phyloP scores from a whole-genome alignment of 2,888 invertebrate species.

The Pseudanteris insignis region DNA sequence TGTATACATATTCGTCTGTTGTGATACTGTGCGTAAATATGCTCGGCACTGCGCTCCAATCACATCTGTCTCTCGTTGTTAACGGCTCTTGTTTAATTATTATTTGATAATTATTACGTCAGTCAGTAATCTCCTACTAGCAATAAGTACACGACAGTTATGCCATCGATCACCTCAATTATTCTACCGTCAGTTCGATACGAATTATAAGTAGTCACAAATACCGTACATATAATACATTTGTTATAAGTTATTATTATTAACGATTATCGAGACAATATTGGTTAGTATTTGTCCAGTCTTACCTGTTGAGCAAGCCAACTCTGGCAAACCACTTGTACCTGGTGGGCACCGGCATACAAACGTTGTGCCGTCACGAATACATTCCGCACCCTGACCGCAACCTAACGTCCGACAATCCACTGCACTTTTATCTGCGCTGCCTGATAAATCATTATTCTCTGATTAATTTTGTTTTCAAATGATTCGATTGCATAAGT shows the following conservation, averaged over 20 bases:
- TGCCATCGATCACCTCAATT: slow-evolving; percentile 61
- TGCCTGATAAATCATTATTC: slow-evolving; percentile 49
- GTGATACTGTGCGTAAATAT: slow-evolving; percentile 45
- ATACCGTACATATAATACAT: slow-evolving; percentile 59
- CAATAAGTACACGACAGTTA: slow-evolving; percentile 59
- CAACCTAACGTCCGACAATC: slow-evolving; percentile 88
- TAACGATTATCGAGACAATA: slow-evolving; percentile 51
- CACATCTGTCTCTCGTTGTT: slow-evolving; percentile 67
- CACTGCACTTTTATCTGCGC: slow-evolving; percentile 57
- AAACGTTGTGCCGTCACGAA: slow-evolving; percentile 84
- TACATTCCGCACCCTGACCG: slow-evolving; percentile 85
- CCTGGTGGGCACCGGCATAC: slow-evolving; percentile 83
- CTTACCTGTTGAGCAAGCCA: slow-evolving; percentile 76
- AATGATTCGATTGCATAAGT: too few relatives aligned
- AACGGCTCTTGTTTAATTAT: slow-evolving; percentile 49
- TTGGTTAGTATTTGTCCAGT: slow-evolving; percentile 48
- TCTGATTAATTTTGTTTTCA: background rate
- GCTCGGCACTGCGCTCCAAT: slow-evolving; percentile 58
- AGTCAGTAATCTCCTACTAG: slow-evolving; percentile 52
- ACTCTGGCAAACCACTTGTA: slow-evolving; percentile 77
- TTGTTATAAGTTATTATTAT: slow-evolving; percentile 50
- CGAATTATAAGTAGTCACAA: slow-evolving; percentile 62
- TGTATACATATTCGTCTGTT: slow-evolving; percentile 33
- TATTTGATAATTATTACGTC: slow-evolving; percentile 13
- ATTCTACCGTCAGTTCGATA: slow-evolving; percentile 53